A percentile compares a stretch with the other conserved stretches of the same genome.
Conservation (phyloP, 2,797 vertebrate genomes). For the Thalassophryne amazonica region DNA sequence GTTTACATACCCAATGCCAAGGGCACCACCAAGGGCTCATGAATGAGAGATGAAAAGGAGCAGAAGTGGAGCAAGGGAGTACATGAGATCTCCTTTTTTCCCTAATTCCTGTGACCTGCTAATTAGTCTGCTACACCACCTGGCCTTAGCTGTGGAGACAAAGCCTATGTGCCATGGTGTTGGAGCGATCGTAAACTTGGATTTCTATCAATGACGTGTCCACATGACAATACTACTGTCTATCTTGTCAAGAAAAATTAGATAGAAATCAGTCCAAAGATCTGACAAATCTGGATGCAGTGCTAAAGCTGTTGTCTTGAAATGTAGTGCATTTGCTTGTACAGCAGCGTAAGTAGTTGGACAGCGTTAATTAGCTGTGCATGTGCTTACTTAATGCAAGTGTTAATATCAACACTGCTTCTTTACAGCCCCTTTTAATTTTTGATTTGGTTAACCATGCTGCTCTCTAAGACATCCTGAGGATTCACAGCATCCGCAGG, state of each 20-base stretch:
- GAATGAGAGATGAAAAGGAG: slow-evolving; percentile 74
- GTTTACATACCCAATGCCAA: slow-evolving; percentile 73
- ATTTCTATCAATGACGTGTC: slow-evolving; percentile 58
- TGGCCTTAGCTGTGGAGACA: slow-evolving; percentile 59
- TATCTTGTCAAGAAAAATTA: slow-evolving; percentile 54
- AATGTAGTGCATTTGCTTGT: too few species aligned
- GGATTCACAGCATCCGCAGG: too few species aligned
- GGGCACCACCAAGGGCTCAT: slow-evolving; percentile 75
- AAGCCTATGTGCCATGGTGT: slow-evolving; percentile 65
- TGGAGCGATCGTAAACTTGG: slow-evolving; percentile 61
- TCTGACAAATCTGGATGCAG: slow-evolving; percentile 32
- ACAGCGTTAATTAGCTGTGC: too few species aligned
- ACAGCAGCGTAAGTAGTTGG: too few species aligned
- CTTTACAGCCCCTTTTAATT: too few species aligned
- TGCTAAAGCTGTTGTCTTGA: slow-evolving; percentile 17
- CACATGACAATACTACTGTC: slow-evolving; percentile 56
- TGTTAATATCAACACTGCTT: too few species aligned
- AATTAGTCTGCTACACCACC: slow-evolving; percentile 64
- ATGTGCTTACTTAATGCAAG: too few species aligned
- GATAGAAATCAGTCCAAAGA: slow-evolving; percentile 46
- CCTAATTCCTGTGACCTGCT: slow-evolving; percentile 54
- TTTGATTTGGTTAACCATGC: too few species aligned
- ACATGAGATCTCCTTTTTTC: slow-evolving; percentile 25
- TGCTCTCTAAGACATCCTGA: too few species aligned
- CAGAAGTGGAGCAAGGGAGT: slow-evolving; percentile 49